Conservation (phyloP, 2,797 vertebrate genomes). For the Vespertilio murinus region DNA sequence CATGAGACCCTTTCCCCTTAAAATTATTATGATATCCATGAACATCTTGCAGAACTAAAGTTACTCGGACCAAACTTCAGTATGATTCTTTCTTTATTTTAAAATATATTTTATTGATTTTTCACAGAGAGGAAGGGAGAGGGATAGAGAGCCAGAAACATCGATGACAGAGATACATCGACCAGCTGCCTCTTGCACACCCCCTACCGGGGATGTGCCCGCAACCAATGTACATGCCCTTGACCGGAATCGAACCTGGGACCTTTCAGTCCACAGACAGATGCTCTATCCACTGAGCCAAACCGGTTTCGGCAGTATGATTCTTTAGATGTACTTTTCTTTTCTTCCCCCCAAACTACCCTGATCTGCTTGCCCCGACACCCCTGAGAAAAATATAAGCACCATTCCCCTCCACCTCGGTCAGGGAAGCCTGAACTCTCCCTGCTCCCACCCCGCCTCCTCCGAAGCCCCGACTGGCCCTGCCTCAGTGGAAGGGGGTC, state of each 20-base stretch:
- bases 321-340: not conserved
- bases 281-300: no score
- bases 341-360: not conserved
- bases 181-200: no score
- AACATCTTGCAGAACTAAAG: not conserved
- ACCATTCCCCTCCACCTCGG: not conserved
- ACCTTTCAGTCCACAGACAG: no score
- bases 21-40: not conserved
- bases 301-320: not conserved
- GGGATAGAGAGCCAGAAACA: no score
- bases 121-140: no score
- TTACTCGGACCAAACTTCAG: not conserved
- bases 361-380: not conserved
- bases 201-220: no score
- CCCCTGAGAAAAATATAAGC: not conserved
- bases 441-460: not conserved
- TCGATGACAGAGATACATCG: no score
- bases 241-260: no score
- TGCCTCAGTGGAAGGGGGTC: not conserved
- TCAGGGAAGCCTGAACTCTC: not conserved
- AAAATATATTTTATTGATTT: no score
- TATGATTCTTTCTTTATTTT: not conserved
- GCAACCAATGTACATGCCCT: no score
- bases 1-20: not conserved
- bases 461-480: not conserved